phyloP scores from a whole-genome alignment of 2,888 invertebrate genomes.

The Ophion costatus region DNA sequence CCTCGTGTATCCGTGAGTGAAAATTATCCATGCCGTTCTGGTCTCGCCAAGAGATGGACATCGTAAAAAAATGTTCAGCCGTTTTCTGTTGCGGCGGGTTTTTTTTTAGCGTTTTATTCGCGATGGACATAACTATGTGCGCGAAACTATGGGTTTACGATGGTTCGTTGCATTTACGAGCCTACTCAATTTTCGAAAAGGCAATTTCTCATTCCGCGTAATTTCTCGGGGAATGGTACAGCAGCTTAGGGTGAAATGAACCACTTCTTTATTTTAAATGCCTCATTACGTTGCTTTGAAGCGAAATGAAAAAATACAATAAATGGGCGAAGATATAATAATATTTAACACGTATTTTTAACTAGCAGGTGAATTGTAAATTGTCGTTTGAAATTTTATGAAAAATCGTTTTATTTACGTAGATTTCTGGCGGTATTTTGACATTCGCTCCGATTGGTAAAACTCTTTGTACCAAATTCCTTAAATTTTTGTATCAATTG shows the following conservation, averaged over 20 bases:
- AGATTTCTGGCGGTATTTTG: no score
- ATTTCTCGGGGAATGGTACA: background rate
- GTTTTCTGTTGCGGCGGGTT: background rate
- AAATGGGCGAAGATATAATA: background rate
- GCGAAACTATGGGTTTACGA: constrained; percentile 4
- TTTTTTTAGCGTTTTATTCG: background rate
- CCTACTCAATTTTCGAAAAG: background rate
- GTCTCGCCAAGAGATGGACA: background rate
- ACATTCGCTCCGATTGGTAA: background rate
- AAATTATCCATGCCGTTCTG: no score
- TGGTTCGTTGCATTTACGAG: background rate
- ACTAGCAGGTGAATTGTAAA: background rate
- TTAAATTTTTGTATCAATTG: no score
- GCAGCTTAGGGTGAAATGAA: background rate
- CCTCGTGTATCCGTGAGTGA: no score
- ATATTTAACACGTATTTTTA: background rate
- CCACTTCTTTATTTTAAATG: background rate
- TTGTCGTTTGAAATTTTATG: no score
- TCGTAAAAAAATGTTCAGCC: background rate
- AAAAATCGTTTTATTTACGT: no score
- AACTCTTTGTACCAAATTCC: no score
- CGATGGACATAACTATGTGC: background rate
- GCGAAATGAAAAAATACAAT: background rate
- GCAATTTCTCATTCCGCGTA: background rate
- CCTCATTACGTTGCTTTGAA: background rate